A percentile compares a stretch with the other conserved stretches of the same genome.
Conservation (phyloP, 2,113 vertebrate genomes). For the Trichechus manatus region DNA sequence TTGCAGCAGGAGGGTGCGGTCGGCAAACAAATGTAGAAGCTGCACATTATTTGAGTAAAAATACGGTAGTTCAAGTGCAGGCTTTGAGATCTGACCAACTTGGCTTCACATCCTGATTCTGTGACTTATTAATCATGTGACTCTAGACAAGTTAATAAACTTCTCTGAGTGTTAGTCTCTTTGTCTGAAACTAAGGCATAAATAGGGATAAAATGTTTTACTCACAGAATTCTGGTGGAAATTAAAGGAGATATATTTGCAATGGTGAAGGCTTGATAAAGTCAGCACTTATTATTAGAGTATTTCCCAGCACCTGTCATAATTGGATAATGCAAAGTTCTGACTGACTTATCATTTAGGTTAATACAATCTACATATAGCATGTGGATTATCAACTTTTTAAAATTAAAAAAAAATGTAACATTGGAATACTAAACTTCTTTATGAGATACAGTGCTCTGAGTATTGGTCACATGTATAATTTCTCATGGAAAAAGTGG, state of each 20-base stretch:
- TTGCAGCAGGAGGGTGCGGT: too few relatives aligned
- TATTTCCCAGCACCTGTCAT: not conserved
- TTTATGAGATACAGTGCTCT: not conserved
- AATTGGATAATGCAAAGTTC: not conserved
- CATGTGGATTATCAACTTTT: not conserved
- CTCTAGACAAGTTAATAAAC: not conserved
- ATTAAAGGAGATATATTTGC: not conserved
- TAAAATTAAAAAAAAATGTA: conserved; percentile 48
- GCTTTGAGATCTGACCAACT: not conserved
- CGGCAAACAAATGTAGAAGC: too few relatives aligned
- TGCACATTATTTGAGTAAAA: too few relatives aligned
- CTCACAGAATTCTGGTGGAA: not conserved
- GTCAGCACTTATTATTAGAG: not conserved
- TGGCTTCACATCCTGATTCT: not conserved
- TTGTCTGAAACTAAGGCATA: not conserved
- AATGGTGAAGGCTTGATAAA: not conserved
- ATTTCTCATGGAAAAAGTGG: not conserved
- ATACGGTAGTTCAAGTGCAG: not conserved
- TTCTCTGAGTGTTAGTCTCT: not conserved
- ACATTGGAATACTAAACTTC: not conserved
- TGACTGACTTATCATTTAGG: conserved; percentile 11
- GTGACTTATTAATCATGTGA: not conserved
- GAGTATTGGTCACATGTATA: not conserved
- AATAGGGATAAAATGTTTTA: not conserved
- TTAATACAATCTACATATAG: not conserved